Evolutionary conservation across 2,888 invertebrate genomes (phyloP).

Genomic region (Ectemnius continuus): DNA sequence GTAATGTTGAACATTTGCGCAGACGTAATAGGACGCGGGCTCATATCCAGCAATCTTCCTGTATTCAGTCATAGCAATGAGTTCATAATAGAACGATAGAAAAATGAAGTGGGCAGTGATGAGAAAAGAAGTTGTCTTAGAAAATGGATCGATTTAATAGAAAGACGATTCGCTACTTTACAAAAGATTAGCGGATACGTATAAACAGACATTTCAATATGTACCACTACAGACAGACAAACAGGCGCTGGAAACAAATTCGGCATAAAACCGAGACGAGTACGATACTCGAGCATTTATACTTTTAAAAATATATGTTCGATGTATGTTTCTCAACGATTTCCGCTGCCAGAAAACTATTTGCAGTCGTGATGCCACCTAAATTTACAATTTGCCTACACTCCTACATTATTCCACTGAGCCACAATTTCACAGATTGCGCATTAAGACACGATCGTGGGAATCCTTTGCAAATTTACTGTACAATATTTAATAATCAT

Average conservation of each 20-base stretch:
- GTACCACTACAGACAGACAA: slow-evolving; percentile 9
- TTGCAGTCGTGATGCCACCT: slow-evolving; percentile 47
- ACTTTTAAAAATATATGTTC: slow-evolving; percentile 24
- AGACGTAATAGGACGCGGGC: background rate
- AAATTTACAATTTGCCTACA: slow-evolving; percentile 48
- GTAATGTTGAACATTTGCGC: no score
- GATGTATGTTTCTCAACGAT: slow-evolving; percentile 23
- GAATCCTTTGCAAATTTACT: no score
- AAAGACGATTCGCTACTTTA: slow-evolving; percentile 40
- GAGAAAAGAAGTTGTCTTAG: slow-evolving; percentile 29
- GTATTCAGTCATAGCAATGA: background rate
- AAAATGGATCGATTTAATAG: slow-evolving; percentile 42
- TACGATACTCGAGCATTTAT: slow-evolving; percentile 22
- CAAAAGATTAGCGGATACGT: slow-evolving; percentile 29
- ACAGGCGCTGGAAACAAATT: slow-evolving; percentile 17
- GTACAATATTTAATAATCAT: no score
- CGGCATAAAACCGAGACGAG: background rate
- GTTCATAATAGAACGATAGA: background rate
- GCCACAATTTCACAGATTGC: no score
- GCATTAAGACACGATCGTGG: no score
- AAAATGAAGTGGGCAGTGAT: slow-evolving; percentile 22
- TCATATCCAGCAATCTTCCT: slow-evolving; percentile 39
- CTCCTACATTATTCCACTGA: no score
- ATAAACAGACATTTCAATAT: slow-evolving; percentile 29
- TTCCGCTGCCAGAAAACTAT: slow-evolving; percentile 54